phyloP scores from a whole-genome alignment of 2,797 vertebrate genomes.

The Sphenodon punctatus region DNA sequence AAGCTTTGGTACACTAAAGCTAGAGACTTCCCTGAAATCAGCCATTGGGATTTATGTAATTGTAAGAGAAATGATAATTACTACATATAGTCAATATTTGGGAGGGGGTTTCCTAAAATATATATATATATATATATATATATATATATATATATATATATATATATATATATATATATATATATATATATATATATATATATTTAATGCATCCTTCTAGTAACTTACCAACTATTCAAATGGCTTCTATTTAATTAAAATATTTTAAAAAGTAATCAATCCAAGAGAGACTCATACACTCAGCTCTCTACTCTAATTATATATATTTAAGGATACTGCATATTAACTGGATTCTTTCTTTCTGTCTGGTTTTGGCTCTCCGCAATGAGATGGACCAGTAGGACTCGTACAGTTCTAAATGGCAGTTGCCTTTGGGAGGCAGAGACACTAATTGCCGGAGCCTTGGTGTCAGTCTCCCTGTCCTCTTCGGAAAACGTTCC shows the following conservation, averaged over 20 bases:
- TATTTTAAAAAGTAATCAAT: neutral
- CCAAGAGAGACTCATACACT: neutral
- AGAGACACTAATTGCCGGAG: neutral
- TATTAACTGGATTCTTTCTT: neutral
- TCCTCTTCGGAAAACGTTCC: slow-evolving; percentile 3
- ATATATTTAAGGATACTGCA: neutral
- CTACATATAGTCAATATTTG: too few relatives aligned
- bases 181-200: too few relatives aligned
- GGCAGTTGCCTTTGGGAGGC: neutral
- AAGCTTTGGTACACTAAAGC: neutral
- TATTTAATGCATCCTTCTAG: neutral
- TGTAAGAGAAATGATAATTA: neutral
- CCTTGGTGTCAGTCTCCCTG: neutral
- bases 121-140: too few relatives aligned
- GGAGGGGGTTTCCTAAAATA: too few relatives aligned
- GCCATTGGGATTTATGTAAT: neutral
- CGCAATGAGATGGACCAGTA: neutral
- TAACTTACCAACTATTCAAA: neutral
- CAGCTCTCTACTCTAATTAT: neutral
- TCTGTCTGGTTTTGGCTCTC: neutral
- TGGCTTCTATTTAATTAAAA: neutral
- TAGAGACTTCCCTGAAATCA: neutral
- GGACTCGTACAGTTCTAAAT: neutral
- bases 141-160: too few relatives aligned
- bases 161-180: too few relatives aligned